phyloP scores from a whole-genome alignment of 2,797 vertebrate species.

The Botia kubotai region DNA sequence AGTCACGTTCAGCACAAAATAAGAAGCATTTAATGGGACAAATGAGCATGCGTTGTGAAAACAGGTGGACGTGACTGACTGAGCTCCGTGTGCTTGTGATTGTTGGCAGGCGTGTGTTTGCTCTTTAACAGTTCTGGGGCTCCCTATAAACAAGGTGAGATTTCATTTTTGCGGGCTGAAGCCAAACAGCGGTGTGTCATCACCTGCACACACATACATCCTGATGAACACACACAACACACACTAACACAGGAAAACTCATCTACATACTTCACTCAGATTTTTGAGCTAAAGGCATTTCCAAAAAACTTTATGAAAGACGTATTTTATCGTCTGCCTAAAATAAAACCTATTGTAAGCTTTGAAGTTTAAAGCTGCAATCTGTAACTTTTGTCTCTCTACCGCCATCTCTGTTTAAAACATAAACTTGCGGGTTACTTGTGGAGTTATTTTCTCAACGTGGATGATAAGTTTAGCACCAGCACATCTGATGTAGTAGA shows the following conservation, averaged over 20 bases:
- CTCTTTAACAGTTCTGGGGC: constrained; percentile 24
- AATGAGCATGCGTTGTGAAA: constrained; percentile 40
- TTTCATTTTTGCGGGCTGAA: constrained; percentile 19
- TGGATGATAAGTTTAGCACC: too few relatives aligned
- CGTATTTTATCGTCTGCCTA: too few relatives aligned
- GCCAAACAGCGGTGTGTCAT: constrained; percentile 17
- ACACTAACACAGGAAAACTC: neutral
- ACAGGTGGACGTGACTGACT: constrained; percentile 15
- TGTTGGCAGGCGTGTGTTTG: constrained; percentile 22
- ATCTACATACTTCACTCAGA: neutral
- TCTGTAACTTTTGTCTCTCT: too few relatives aligned
- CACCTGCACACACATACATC: neutral
- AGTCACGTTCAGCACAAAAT: constrained; percentile 30
- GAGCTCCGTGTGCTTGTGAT: constrained; percentile 12
- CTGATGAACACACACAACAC: neutral
- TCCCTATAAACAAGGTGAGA: constrained; percentile 49
- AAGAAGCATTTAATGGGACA: constrained; percentile 37
- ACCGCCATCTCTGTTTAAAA: too few relatives aligned
- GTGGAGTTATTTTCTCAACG: too few relatives aligned
- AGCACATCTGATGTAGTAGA: neutral
- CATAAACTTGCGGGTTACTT: too few relatives aligned
- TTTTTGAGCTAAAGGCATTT: neutral
- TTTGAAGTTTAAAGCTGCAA: too few relatives aligned
- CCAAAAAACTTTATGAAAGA: too few relatives aligned
- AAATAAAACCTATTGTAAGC: too few relatives aligned